phyloP scores from a whole-genome alignment of 2,888 invertebrate species.

The Allolobophora icterica region DNA sequence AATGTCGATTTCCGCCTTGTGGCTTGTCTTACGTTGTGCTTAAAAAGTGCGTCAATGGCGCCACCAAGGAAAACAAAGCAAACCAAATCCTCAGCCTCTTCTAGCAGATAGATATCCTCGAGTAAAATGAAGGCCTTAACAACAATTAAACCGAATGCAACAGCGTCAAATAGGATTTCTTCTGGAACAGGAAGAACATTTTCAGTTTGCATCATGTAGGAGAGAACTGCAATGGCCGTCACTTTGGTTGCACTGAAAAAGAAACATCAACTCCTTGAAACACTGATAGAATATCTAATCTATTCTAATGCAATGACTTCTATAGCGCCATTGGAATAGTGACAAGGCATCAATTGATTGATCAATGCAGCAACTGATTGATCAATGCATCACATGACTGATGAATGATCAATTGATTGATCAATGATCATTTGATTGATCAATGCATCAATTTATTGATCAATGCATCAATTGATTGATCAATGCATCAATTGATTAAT shows the following conservation, averaged over 20 bases:
- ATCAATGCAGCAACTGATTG: too few relatives aligned
- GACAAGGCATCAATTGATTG: too few relatives aligned
- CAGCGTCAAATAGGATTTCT: neutral
- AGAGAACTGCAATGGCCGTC: neutral
- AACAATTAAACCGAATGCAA: neutral
- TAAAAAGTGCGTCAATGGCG: neutral
- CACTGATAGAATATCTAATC: neutral
- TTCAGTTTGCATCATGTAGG: neutral
- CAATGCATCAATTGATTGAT: too few relatives aligned
- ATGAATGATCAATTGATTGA: too few relatives aligned
- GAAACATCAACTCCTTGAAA: neutral
- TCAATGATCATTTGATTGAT: too few relatives aligned
- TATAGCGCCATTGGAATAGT: too few relatives aligned
- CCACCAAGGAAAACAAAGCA: conserved; percentile 8
- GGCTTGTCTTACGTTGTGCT: neutral
- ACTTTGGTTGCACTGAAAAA: neutral
- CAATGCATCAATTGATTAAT: too few relatives aligned
- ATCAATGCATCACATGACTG: too few relatives aligned
- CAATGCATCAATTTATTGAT: too few relatives aligned
- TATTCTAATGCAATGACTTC: too few relatives aligned
- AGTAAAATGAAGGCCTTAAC: neutral
- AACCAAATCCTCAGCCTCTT: neutral
- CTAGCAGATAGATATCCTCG: neutral
- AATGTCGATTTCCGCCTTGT: neutral
- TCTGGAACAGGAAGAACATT: neutral